Conservation (phyloP, 2,888 invertebrate species). For the Sinodicranocentrus sp. region DNA sequence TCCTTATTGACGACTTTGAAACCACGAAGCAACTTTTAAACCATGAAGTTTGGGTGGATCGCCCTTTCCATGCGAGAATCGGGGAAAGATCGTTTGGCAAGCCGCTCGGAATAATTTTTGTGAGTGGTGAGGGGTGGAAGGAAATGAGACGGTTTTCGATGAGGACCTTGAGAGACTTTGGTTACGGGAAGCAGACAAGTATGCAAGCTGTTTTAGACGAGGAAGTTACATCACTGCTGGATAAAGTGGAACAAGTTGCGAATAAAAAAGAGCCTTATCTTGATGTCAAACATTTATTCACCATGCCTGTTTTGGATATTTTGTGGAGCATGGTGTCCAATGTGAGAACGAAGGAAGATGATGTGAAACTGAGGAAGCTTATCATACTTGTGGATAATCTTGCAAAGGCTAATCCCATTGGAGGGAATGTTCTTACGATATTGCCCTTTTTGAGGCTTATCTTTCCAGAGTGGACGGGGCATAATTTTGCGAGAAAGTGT, state of each 20-base stretch:
- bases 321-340: constrained; percentile 65
- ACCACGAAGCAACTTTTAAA: constrained; percentile 50
- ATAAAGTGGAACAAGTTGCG: constrained; percentile 15
- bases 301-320: constrained; percentile 63
- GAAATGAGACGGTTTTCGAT: constrained; percentile 65
- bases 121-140: constrained; percentile 57
- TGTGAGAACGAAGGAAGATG: constrained; percentile 52
- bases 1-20: constrained; percentile 62
- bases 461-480: constrained; percentile 46
- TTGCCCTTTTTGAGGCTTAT: constrained; percentile 52
- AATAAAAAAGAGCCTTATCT: constrained; percentile 17
- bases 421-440: constrained; percentile 29
- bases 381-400: constrained; percentile 58
- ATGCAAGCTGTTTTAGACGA: constrained; percentile 63
- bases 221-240: constrained; percentile 45
- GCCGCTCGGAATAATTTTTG: constrained; percentile 52
- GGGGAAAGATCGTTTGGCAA: constrained; percentile 62
- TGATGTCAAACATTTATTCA: constrained; percentile 49
- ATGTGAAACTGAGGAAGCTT: constrained; percentile 48
- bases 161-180: constrained; percentile 61
- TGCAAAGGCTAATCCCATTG: constrained; percentile 61
- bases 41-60: constrained; percentile 55
- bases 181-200: constrained; percentile 60
- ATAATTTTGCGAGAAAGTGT: constrained; percentile 25
- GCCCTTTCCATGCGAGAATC: constrained; percentile 45